Evolutionary conservation across 1,140 invertebrate genomes (phyloP), one percentile per base, ranked within the genome.

Genomic region (Proales similis): DNA sequence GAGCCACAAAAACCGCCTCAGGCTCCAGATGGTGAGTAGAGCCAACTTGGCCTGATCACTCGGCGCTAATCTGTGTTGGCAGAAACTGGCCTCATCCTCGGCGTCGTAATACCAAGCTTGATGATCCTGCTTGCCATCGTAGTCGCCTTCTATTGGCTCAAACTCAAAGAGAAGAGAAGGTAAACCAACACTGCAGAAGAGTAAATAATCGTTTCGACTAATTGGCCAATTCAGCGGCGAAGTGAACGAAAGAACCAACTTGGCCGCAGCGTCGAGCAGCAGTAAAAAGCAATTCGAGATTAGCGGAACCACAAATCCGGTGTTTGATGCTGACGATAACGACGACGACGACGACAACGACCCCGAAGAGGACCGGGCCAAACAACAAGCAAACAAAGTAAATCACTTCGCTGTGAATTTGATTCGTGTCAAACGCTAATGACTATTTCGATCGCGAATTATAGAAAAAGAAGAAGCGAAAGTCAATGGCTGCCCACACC

Each of bases 251-350:
- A 36, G 9, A 36, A 9, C 33, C 14, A 9, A 9, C 9, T 36
- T 36, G 9, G 9, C 9, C 9, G 9, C 14, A 36, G 14, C 9
- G 14, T 36, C 33, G 14, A 36, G n/a, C n/a, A 36, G 14, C 9
- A 36, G 9, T 36, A 9, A 36, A 36, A 9, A 36, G 9, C 14
- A 36, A 36, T 36, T 9, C 14, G 14, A 36, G 14, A 9, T 36
- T 36, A 36, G 9, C 14, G 9, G 14, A 36, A 36, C 33, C 9
- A 36, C 51, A 4, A 57, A 57, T 57, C 51, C 51, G 45, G 32
- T 57, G 11, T 57, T 57, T 42, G 51, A 57, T 57, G 38, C 32
- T 2, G 45, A 57, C 45, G 51, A 30, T 30, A 57, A 36, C 33
- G 33, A 36, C 9, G 33, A 36, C 9, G 33, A 36, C 14, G 33